These are phyloP conservation scores for Elysia crispata DNA, from an alignment of 2,888 invertebrate species.

Conservation along the genomic window DNA sequence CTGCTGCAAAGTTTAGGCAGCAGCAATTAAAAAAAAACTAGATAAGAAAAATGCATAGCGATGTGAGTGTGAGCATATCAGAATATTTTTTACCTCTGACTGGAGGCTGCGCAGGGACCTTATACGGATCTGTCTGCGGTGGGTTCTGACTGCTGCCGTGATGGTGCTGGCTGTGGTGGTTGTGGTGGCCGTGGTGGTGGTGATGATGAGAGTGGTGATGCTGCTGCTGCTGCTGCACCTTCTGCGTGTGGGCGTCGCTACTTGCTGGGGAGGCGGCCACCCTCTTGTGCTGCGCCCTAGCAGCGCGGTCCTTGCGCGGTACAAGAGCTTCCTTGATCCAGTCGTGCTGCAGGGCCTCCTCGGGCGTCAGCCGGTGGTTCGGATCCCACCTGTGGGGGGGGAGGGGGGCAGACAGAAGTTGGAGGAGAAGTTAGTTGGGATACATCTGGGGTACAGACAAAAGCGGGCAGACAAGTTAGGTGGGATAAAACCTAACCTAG, in stretches of 20 bases:
- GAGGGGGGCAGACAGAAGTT: too few relatives aligned
- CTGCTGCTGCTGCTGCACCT: too few relatives aligned
- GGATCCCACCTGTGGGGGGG: conserved; percentile 89
- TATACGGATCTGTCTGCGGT: conserved; percentile 65
- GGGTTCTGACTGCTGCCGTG: too few relatives aligned
- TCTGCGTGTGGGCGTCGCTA: conserved; percentile 34
- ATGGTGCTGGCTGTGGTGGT: conserved; percentile 49
- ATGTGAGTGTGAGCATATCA: too few relatives aligned
- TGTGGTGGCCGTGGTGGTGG: conserved; percentile 33
- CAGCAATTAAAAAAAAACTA: too few relatives aligned
- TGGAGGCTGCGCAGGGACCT: conserved; percentile 68
- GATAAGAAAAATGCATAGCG: too few relatives aligned
- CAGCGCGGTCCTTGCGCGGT: conserved; percentile 57
- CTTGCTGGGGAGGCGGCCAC: conserved; percentile 51
- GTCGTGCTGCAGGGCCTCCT: conserved; percentile 92
- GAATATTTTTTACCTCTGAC: conserved; percentile 65
- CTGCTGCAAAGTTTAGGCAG: too few relatives aligned
- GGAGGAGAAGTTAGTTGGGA: background rate
- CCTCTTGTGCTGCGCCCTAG: conserved; percentile 54
- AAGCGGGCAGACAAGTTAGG: background rate
- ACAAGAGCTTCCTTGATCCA: conserved; percentile 82
- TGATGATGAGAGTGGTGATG: conserved; percentile 37
- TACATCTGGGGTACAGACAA: too few relatives aligned
- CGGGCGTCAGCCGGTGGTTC: conserved; percentile 91
- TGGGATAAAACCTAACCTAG: too few relatives aligned